Conservation (phyloP, 2,113 vertebrate species). For the Toxotes chatareus region DNA sequence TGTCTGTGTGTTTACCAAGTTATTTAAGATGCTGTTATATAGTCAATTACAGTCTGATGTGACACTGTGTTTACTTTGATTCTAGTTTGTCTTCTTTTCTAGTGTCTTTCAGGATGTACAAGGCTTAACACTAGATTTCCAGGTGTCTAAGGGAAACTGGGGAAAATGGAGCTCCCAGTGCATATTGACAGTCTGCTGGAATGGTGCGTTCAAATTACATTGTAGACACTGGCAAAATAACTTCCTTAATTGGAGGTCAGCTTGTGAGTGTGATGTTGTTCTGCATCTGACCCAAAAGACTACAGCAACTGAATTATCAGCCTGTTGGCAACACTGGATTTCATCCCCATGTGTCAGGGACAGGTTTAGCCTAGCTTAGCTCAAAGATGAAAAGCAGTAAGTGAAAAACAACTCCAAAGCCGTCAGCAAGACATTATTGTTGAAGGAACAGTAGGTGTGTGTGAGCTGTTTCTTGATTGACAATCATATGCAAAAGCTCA, state of each 20-base stretch:
- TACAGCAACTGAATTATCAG: neutral
- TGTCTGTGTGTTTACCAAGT: conserved; percentile 50
- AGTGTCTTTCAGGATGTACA: conserved; percentile 18
- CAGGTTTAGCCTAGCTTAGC: neutral
- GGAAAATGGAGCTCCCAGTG: neutral
- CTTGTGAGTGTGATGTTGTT: neutral
- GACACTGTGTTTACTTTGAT: conserved; percentile 66
- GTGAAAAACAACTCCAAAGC: neutral
- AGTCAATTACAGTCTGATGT: conserved; percentile 25
- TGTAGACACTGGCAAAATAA: neutral
- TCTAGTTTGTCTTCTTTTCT: conserved; percentile 68
- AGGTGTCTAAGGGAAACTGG: neutral
- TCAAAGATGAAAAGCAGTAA: neutral
- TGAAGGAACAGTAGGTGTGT: neutral
- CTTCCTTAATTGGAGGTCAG: neutral
- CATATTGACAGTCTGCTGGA: neutral
- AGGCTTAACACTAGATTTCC: conserved; percentile 9
- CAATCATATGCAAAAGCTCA: no score
- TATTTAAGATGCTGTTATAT: conserved; percentile 43
- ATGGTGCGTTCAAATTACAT: neutral
- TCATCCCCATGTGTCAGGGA: no score
- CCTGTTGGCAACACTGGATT: neutral
- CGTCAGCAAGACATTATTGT: neutral
- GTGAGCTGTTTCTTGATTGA: neutral
- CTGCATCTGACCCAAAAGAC: neutral